phyloP scores from a whole-genome alignment of 2,797 vertebrate genomes.

The Cichlasoma orientale region DNA sequence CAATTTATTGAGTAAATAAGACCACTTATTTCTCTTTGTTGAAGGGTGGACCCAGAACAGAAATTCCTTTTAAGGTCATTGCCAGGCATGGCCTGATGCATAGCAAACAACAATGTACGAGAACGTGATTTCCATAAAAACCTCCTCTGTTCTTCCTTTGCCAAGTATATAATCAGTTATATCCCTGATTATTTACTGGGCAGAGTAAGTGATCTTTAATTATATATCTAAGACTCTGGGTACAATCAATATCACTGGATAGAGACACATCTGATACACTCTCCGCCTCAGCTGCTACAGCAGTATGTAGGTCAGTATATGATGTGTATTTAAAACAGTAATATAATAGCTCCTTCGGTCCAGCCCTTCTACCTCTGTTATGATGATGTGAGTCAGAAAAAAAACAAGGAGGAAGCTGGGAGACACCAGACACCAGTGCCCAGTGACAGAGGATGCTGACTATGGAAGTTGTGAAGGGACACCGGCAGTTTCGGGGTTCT shows the following conservation, averaged over 20 bases:
- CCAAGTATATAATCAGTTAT: conserved; percentile 36
- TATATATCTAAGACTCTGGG: conserved; percentile 38
- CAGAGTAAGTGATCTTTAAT: conserved; percentile 41
- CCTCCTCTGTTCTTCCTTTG: conserved; percentile 58
- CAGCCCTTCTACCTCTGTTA: conserved; percentile 49
- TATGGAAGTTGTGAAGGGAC: conserved; percentile 61
- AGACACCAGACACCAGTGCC: conserved; percentile 20
- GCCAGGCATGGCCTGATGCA: conserved; percentile 83
- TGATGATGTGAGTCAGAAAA: conserved; percentile 37
- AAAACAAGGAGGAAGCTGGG: conserved; percentile 25
- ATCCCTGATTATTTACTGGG: conserved; percentile 43
- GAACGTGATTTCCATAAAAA: conserved; percentile 69
- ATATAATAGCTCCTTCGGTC: conserved; percentile 31
- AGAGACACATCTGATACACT: conserved; percentile 43
- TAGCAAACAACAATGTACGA: conserved; percentile 80
- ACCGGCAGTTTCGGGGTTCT: conserved; percentile 54
- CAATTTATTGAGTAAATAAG: conserved; percentile 79
- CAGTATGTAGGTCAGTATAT: conserved; percentile 32
- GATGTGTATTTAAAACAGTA: conserved; percentile 47
- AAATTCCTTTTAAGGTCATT: conserved; percentile 76
- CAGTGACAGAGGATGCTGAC: conserved; percentile 52
- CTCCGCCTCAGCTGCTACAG: conserved; percentile 30
- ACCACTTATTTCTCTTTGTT: conserved; percentile 83
- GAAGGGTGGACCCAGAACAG: conserved; percentile 74
- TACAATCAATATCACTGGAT: conserved; percentile 49